Conservation (phyloP, 2,113 vertebrate species). For the Ptilorrhoa leucosticta region DNA sequence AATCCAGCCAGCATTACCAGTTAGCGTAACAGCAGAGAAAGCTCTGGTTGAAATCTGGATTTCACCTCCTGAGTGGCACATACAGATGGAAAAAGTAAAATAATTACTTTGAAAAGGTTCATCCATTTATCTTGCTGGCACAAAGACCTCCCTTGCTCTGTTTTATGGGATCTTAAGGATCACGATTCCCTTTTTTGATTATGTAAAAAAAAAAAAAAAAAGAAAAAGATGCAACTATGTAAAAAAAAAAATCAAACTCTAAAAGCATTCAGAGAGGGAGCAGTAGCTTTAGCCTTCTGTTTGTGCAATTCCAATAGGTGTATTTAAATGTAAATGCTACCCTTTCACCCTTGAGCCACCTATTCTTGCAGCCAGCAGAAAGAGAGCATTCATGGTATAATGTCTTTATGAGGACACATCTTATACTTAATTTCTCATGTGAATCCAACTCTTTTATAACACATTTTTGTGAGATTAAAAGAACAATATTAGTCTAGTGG, state of each 20-base stretch:
- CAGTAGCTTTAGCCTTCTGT: constrained; percentile 63
- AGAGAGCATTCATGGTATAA: constrained; percentile 70
- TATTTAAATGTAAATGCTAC: constrained; percentile 75
- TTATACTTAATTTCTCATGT: constrained; percentile 70
- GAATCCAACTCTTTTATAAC: constrained; percentile 57
- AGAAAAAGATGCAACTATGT: not conserved
- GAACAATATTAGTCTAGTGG: constrained; percentile 57
- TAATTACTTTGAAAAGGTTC: constrained; percentile 5
- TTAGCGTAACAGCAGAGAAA: not conserved
- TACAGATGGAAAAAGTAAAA: constrained; percentile 30
- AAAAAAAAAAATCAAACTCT: not conserved
- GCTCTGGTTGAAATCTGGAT: not conserved
- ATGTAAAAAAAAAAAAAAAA: not conserved
- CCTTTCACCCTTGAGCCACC: constrained; percentile 71
- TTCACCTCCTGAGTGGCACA: not conserved
- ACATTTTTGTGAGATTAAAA: constrained; percentile 57
- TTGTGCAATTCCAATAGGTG: constrained; percentile 66
- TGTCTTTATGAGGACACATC: constrained; percentile 67
- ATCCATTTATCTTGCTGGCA: not conserved
- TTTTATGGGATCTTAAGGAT: not conserved
- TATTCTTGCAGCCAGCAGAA: constrained; percentile 67
- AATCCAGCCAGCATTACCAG: not conserved
- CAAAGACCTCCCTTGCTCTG: constrained; percentile 11
- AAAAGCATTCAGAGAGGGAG: constrained; percentile 43
- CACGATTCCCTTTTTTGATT: not conserved